Conservation (phyloP, 35 echinoderm and acorn worm species). For the Amphiura filiformis region DNA sequence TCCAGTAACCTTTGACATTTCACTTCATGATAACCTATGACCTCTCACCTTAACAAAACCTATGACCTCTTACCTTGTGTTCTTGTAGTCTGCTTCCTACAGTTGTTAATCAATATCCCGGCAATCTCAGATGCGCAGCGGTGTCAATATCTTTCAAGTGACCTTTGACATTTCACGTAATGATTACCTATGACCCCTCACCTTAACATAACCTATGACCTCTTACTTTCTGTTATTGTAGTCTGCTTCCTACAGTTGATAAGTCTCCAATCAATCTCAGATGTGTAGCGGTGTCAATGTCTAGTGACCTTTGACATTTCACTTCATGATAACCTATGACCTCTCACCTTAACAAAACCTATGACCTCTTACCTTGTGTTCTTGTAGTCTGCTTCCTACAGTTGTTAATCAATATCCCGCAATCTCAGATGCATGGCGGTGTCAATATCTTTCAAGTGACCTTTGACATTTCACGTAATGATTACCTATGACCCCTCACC, state of each 20-base stretch:
- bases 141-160: conserved; percentile 82
- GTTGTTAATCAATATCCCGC: conserved; percentile 69
- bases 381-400: conserved; percentile 53
- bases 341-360: not conserved
- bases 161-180: no score
- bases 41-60: no score
- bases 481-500: no score
- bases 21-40: no score
- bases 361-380: conserved; percentile 28
- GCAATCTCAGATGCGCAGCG: conserved; percentile 83
- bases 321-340: no score
- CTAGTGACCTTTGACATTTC: no score
- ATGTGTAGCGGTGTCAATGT: no score
- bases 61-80: conserved; percentile 77
- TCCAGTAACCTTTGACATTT: no score
- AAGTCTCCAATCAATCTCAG: not conserved
- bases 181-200: not conserved
- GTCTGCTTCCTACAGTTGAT: not conserved
- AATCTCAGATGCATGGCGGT: conserved; percentile 80
- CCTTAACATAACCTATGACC: not conserved
- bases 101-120: conserved; percentile 73
- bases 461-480: no score
- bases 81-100: conserved; percentile 72
- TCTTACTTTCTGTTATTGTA: conserved; percentile 46
- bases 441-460: conserved; percentile 85